Base-by-base conservation (phyloP, 2,888 invertebrate genomes). In the Pheosia gnoma region DNA sequence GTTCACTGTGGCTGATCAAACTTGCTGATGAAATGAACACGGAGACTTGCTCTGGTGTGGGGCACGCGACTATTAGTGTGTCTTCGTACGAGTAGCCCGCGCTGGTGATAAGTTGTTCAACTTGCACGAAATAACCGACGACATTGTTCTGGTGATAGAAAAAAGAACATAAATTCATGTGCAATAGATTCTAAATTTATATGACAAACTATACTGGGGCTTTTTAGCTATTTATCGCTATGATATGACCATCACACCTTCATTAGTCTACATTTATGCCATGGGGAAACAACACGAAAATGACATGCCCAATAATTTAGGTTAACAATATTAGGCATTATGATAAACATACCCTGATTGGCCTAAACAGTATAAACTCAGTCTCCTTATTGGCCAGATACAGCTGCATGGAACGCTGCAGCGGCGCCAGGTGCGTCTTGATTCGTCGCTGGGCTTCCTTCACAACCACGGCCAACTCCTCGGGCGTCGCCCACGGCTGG, bases 361-460 rank as follows among this genome's bases (percentile, higher is more conserved):
- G 99, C 62, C 98, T 95, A 79, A 99, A 98, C 9, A 99, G 94
- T 79, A 99, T 99, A 77, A 98, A 98, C 87, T 99, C 99, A 0
- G 99, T 99, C 86, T 99, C 99, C 72, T 97, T 96, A 87, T 99
- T 99, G 11, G 99, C 98, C 60, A 99, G 94, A 87, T 99, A 99
- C 0, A 99, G 95, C 71, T 98, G 96, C 98, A 99, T 98, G 11
- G 97, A 97, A 5, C 97, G 95, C 82, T 98, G 98, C 13, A 99
- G 90, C 6, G 94, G 94, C 0, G 98, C 96, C 47, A 99, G 94
- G 73, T 96, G 96, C 0, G 95, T 94, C 85, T 97, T 98, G 62
- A 99, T 96, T 56, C 96, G 94, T 63, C 96, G 95, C 83, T 98
- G 96, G 0, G 97, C 95, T 75, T 97, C 97, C 66, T 95, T 95